Evolutionary conservation across 2,888 invertebrate species (phyloP), one percentile per base, ranked within the genome.

Genomic region (Volucella inanis): DNA sequence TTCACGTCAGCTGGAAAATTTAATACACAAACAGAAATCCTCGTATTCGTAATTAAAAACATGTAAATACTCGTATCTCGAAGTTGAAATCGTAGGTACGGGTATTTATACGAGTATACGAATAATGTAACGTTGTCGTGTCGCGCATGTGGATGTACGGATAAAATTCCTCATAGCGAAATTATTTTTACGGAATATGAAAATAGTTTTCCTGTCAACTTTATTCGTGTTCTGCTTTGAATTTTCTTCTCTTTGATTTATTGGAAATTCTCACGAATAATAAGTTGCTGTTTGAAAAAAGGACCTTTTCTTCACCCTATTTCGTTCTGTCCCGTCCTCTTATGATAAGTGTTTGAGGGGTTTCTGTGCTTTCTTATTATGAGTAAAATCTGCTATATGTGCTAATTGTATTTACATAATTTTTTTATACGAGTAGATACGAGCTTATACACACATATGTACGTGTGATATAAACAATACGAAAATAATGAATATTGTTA

Each of bases 121-220:
- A 31, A 6, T 31, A 31, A 31, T 6, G 31, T 31, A 31, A 6
- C 31, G 67, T 49, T 71, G 65, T 70, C 75, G 84, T 80, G 84
- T 71, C 75, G 61, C 75, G 84, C 84, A 84, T 80, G 67, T 75
- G 84, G 84, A 80, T 76, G 79, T 80, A 67, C 79, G 84, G 84
- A 80, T 76, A 71, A 62, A 80, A 84, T 80, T 79, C 70, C 79
- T 41, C 59, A 59, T 65, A 83, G 68, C 59, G 3, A 71, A 84
- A 79, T 84, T 70, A 74, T 65, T 79, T 75, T 70, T n/a, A 76
- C 61, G 65, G 80, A 67, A 80, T 84, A 80, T 76, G 71, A 65
- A 67, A 84, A 84, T 84, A 84, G 84, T 84, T 84, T 84, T 76
- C 50, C 71, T 84, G 84, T 84, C 84, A 84, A 84, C 75, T 80